Base-by-base conservation (phyloP, 2,113 vertebrate genomes). In the Neomonachus schauinslandi region DNA sequence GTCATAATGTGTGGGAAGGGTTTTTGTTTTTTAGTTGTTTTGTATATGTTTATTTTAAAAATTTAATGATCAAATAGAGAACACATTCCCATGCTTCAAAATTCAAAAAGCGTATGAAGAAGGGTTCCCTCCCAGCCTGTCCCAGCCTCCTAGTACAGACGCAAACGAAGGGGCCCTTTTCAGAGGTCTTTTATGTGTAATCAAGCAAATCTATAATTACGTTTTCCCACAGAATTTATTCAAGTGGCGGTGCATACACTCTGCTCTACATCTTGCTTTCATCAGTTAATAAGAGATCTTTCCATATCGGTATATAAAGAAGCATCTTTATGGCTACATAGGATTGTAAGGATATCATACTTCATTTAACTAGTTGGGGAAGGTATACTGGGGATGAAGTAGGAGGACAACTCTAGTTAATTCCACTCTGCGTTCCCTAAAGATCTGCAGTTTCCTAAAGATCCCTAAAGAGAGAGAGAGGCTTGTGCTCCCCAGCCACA, bases 281-380 rank as follows among this genome's bases (percentile, higher is more conserved):
- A 46, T 91, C 65, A 33, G 36, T 93, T 71, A 76, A 39, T 19
- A 65, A 31, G 88, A 65, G 63, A 31, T 80, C 13, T 91, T 80
- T 94, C 77, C 36, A 1, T 74, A n/a, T 82, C 80, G 57, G 71
- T 79, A 55, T 36, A 9, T 57, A 85, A 74, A 69, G 49, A 85
- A 77, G 9, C 49, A 46, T 90, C 88, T 65, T 65, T 18, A 49
- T 4, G 39, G 22, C 55, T 61, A 19, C 49, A 53, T 72, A 28
- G 42, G 6, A 51, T 53, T 55, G 1, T 88, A 95, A 91, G n/a
- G 18, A 26, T 63, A 71, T 63, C 26, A 16, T 93, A 71, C 46
- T 57, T 95, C 86, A 91, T 89, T 65, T 93, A 95, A 55, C 53
- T 39, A 28, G 21, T 82, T 91, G 61, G 42, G 71, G 71, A 88